phyloP scores from a whole-genome alignment of 2,888 invertebrate species.

The Acanthococcus lagerstroemiae region DNA sequence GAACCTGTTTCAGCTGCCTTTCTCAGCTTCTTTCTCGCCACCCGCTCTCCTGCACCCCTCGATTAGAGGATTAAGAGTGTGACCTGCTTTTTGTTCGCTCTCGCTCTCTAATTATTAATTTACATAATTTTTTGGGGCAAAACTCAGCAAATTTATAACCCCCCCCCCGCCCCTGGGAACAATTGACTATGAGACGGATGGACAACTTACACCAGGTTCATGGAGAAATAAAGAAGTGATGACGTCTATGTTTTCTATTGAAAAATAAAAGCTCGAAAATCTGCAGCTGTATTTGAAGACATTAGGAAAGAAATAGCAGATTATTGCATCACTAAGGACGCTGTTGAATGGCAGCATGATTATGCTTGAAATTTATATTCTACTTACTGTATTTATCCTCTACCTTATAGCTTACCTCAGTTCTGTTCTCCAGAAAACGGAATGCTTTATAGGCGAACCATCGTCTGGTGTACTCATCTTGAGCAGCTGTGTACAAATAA shows the following conservation, averaged over 20 bases:
- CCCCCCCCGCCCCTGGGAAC: constrained; percentile 36
- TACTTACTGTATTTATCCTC: not conserved
- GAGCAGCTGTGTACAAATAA: not conserved
- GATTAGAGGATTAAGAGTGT: too few relatives aligned
- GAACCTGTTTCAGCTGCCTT: too few relatives aligned
- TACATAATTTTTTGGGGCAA: constrained; percentile 32
- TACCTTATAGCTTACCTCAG: too few relatives aligned
- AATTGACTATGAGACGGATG: constrained; percentile 35
- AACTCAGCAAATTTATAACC: constrained; percentile 33
- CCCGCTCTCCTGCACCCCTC: too few relatives aligned
- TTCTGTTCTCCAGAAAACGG: not conserved
- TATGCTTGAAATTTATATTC: not conserved
- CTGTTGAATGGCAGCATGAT: constrained; percentile 26
- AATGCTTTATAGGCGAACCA: not conserved
- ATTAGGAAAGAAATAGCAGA: constrained; percentile 29
- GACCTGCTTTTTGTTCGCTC: too few relatives aligned
- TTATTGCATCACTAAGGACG: constrained; percentile 16
- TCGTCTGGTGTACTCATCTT: not conserved
- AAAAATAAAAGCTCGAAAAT: constrained; percentile 29
- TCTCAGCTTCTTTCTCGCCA: too few relatives aligned
- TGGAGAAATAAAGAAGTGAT: constrained; percentile 33
- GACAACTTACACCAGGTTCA: constrained; percentile 33
- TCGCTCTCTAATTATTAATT: not conserved
- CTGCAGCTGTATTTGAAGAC: constrained; percentile 24
- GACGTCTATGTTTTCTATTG: constrained; percentile 27